Conservation (phyloP, 2,797 vertebrate species). For the Sarcoramphus papa region DNA sequence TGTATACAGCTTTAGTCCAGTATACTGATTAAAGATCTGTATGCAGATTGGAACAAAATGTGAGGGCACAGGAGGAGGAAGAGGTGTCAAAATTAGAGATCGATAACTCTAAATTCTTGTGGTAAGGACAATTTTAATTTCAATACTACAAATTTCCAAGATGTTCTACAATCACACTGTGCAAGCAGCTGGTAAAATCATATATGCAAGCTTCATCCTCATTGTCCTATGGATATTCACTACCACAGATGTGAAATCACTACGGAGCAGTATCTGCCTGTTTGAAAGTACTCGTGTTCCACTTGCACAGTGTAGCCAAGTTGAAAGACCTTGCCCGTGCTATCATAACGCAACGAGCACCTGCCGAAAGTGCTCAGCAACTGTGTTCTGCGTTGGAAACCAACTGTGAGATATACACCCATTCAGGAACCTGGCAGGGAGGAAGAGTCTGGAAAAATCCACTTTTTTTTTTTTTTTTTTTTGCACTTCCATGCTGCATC, state of each 20-base stretch:
- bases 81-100: accelerated
- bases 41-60: not conserved
- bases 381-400: slow-evolving; percentile 28
- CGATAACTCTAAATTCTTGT: not conserved
- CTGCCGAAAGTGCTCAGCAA: slow-evolving; percentile 7
- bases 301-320: not conserved
- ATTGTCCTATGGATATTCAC: not conserved
- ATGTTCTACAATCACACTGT: not conserved
- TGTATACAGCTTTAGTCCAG: not conserved
- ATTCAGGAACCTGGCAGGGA: not conserved
- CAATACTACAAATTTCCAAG: not conserved
- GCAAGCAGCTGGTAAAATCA: not conserved
- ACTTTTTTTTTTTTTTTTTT: not conserved
- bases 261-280: not conserved
- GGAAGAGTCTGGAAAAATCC: not conserved
- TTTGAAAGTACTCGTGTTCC: accelerated
- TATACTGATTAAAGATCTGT: not conserved
- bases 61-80: not conserved
- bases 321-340: not conserved
- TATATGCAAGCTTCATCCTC: not conserved
- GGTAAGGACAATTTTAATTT: not conserved
- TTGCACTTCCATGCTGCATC: not conserved
- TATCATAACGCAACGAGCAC: accelerated
- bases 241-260: not conserved
- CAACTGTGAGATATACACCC: not conserved